Evolutionary conservation across 2,888 invertebrate genomes (phyloP).

Genomic region (Xiphydria camelus): DNA sequence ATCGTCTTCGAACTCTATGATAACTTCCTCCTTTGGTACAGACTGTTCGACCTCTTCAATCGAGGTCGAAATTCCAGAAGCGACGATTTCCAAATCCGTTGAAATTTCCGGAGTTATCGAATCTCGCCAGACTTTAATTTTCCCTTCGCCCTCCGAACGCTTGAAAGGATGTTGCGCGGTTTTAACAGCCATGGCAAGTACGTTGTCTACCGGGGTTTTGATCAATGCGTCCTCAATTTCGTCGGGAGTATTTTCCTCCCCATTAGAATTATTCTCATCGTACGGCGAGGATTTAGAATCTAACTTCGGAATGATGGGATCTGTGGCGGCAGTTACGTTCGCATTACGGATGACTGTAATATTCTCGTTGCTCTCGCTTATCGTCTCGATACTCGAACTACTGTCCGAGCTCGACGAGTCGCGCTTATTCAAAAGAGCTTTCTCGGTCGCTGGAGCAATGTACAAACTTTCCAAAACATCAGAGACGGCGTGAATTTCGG

Average conservation of each 20-base stretch:
- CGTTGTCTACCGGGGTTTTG: conserved; percentile 13
- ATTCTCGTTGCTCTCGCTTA: conserved; percentile 17
- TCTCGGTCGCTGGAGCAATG: background rate
- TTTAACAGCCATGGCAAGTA: conserved; percentile 16
- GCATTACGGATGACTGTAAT: conserved; percentile 16
- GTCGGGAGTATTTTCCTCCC: background rate
- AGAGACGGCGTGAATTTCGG: conserved; percentile 40
- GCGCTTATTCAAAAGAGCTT: background rate
- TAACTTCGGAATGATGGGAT: background rate
- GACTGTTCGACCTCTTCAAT: conserved; percentile 2
- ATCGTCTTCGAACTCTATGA: conserved; percentile 41
- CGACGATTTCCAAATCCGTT: conserved; percentile 7
- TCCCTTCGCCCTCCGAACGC: conserved; percentile 21
- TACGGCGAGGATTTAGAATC: background rate
- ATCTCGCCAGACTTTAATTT: conserved; percentile 45
- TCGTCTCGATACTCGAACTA: conserved; percentile 7
- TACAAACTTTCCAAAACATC: conserved; percentile 19
- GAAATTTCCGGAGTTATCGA: conserved; percentile 22
- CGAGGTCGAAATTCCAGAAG: conserved; percentile 2
- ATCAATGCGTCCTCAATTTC: conserved; percentile 4
- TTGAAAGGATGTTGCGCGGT: conserved; percentile 13
- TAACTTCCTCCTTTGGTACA: conserved; percentile 30
- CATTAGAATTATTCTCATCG: too few species aligned
- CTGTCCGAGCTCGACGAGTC: background rate
- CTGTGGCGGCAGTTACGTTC: background rate